Conservation (phyloP, 64 coral and sea anemone species). For the Dendrophyllia cribrosa region DNA sequence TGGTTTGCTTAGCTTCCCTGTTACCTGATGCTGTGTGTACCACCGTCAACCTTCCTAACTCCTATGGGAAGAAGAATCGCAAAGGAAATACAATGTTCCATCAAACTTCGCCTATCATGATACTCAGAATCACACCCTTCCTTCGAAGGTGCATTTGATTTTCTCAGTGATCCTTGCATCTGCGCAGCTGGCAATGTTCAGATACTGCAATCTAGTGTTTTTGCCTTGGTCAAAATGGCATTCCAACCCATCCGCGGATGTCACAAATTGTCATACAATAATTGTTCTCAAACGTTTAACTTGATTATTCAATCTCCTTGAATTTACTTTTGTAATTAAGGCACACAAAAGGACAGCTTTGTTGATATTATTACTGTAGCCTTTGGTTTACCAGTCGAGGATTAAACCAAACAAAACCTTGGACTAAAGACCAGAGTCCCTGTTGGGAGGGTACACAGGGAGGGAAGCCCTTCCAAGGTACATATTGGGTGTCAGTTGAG, state of each 20-base stretch:
- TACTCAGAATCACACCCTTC: neutral
- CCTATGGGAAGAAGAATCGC: neutral
- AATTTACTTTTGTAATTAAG: neutral
- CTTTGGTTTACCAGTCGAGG: neutral
- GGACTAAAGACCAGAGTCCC: conserved; percentile 76
- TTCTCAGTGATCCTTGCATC: neutral
- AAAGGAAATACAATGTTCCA: neutral
- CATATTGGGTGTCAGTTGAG: conserved; percentile 77
- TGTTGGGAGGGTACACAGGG: conserved; percentile 83
- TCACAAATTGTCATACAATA: neutral
- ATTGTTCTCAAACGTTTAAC: neutral
- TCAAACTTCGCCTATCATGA: neutral
- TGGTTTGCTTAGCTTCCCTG: neutral
- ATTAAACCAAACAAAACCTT: neutral
- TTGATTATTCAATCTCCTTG: neutral
- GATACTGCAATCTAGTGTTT: neutral
- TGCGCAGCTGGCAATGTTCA: neutral
- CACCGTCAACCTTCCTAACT: neutral
- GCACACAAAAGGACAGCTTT: neutral
- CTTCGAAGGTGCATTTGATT: neutral
- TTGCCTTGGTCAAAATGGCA: neutral
- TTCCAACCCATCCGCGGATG: neutral
- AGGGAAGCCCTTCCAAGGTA: conserved; percentile 82
- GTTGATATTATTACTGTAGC: neutral
- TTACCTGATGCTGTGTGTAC: neutral